Evolutionary conservation across 2,888 invertebrate species (phyloP).

Genomic region (Micropterix aruncella): DNA sequence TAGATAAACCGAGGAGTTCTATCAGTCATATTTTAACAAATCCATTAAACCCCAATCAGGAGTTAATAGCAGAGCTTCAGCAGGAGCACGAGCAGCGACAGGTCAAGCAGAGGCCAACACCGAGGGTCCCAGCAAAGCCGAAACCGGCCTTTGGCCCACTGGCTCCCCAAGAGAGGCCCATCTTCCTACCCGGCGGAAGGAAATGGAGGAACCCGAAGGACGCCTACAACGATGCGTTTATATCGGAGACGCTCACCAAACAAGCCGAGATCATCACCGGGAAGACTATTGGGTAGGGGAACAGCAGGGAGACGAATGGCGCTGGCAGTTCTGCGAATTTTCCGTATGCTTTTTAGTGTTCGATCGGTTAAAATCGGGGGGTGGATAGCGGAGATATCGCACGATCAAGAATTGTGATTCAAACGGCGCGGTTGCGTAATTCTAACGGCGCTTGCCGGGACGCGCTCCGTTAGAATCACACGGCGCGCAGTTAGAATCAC

Average conservation of each 20-base stretch:
- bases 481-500: too few species aligned
- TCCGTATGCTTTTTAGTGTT: too few species aligned
- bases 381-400: too few species aligned
- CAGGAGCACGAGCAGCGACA: slow-evolving; percentile 31
- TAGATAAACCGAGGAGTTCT: too few species aligned
- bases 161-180: slow-evolving; percentile 52
- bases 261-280: slow-evolving; percentile 80
- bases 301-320: too few species aligned
- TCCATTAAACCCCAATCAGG: slow-evolving; percentile 14
- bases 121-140: slow-evolving; percentile 23
- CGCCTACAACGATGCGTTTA: slow-evolving; percentile 79
- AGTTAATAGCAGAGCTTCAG: slow-evolving; percentile 26
- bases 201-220: slow-evolving; percentile 73
- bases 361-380: too few species aligned
- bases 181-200: slow-evolving; percentile 64
- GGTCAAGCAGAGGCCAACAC: slow-evolving; percentile 33
- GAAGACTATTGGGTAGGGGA: slow-evolving; percentile 66
- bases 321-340: too few species aligned
- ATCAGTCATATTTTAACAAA: too few species aligned
- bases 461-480: too few species aligned
- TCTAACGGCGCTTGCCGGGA: too few species aligned
- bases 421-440: too few species aligned
- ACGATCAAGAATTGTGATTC: too few species aligned
- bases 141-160: slow-evolving; percentile 39
- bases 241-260: slow-evolving; percentile 70